phyloP scores from a whole-genome alignment of 1,140 invertebrate species.

The Drosophila jambulina region DNA sequence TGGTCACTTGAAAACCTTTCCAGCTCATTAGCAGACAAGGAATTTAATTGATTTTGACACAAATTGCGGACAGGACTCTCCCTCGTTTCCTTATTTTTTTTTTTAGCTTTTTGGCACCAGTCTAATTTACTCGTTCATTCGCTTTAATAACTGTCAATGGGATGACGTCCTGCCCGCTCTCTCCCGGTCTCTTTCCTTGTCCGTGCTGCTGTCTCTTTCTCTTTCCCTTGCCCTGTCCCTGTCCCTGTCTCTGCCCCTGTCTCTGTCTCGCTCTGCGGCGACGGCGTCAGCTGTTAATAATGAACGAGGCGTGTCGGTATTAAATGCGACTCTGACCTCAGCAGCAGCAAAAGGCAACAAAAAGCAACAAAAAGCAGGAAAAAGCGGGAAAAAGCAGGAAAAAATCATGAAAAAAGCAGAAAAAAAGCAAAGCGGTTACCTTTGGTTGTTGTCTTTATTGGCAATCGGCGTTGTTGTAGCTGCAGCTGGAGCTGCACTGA shows the following conservation, averaged over 20 bases:
- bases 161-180: constrained; percentile 18
- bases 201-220: background rate
- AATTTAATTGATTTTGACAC: constrained; percentile 18
- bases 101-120: constrained; percentile 11
- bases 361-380: background rate
- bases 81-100: background rate
- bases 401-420: background rate
- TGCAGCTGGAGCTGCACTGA: constrained; percentile 1
- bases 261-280: constrained; percentile 4
- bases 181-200: background rate
- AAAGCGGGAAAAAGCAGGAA: background rate
- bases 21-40: constrained; percentile 3
- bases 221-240: background rate
- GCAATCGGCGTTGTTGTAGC: constrained; percentile 2
- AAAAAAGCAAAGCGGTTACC: constrained; percentile 3
- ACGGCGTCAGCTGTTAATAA: constrained; percentile 65
- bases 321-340: constrained; percentile 65
- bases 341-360: constrained; percentile 35
- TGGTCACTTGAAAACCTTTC: constrained; percentile 3
- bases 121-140: constrained; percentile 56
- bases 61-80: constrained; percentile 6
- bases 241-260: background rate
- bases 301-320: constrained; percentile 63
- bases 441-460: constrained; percentile 15
- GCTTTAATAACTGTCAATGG: constrained; percentile 73